Evolutionary conservation across 2,797 vertebrate species (phyloP).

Genomic region (Sebastes flavidus): DNA sequence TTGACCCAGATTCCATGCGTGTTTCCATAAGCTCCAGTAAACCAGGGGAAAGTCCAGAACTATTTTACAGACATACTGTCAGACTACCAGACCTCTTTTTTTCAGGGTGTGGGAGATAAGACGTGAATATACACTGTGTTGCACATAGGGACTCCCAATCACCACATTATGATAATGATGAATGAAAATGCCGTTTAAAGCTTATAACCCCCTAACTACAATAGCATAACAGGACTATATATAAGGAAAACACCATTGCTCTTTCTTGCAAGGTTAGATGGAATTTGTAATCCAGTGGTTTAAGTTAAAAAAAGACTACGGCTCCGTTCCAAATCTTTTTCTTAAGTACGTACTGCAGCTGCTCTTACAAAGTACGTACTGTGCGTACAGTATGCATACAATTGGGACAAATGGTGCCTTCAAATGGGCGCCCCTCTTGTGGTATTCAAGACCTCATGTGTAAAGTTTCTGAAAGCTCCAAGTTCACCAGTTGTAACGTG

Average conservation of each 20-base stretch:
- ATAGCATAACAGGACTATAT: too few relatives aligned
- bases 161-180: neutral
- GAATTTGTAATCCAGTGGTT: neutral
- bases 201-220: neutral
- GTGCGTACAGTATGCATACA: too few relatives aligned
- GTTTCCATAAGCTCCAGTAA: neutral
- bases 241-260: neutral
- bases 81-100: neutral
- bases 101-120: neutral
- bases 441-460: accelerated
- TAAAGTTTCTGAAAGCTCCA: too few relatives aligned
- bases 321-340: too few relatives aligned
- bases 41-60: neutral
- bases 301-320: neutral
- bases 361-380: too few relatives aligned
- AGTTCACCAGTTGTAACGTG: too few relatives aligned
- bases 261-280: neutral
- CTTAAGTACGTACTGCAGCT: too few relatives aligned
- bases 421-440: too few relatives aligned
- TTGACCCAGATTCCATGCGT: slow-evolving; percentile 23
- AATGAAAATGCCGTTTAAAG: neutral
- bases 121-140: neutral
- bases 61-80: neutral
- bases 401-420: too few relatives aligned
- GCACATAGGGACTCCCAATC: neutral